Evolutionary conservation across 1,140 invertebrate species (phyloP), one percentile per base, ranked within the genome.

Genomic region (Anastatus disparis): DNA sequence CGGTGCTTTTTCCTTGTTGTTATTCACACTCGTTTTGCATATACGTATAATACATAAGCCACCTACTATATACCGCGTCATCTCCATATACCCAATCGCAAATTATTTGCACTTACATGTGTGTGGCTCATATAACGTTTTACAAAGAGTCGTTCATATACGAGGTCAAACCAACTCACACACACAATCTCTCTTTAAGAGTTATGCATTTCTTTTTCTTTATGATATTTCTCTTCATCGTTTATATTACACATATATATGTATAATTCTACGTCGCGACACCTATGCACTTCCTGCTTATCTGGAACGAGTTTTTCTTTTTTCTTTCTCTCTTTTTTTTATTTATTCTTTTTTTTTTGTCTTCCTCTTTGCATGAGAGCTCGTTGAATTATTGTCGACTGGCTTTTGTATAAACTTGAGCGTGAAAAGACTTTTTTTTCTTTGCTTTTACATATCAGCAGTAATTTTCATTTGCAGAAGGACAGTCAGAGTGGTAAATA

Each of bases 371-470:
- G 7, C 17, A 17, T 20, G 64, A 48, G 29, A 22, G 13, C 42
- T 29, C 31, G n/a, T n/a, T n/a, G n/a, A n/a, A n/a, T n/a, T n/a
- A n/a, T n/a, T n/a, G n/a, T n/a, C n/a, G n/a, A n/a, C n/a, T n/a
- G n/a, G n/a, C n/a, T n/a, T n/a, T n/a, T n/a, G n/a, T n/a, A n/a
- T n/a, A n/a, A n/a, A n/a, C n/a, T n/a, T n/a, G n/a, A n/a, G n/a
- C n/a, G n/a, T n/a, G n/a, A n/a, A n/a, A n/a, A n/a, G n/a, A n/a
- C n/a, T n/a, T n/a, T n/a, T n/a, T n/a, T n/a, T n/a, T n/a, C n/a
- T n/a, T n/a, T n/a, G n/a, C n/a, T 68, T 68, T 58, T 20, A 50
- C 42, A 59, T 68, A 68, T 68, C 55, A 26, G 20, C 3, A 22
- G 22, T 22, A 50, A 40, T 68, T 68, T 50, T 58, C 29, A 59